These are phyloP conservation scores for Tipula lateralis DNA, from an alignment of 2,888 invertebrate genomes.

Conservation along the genomic window DNA sequence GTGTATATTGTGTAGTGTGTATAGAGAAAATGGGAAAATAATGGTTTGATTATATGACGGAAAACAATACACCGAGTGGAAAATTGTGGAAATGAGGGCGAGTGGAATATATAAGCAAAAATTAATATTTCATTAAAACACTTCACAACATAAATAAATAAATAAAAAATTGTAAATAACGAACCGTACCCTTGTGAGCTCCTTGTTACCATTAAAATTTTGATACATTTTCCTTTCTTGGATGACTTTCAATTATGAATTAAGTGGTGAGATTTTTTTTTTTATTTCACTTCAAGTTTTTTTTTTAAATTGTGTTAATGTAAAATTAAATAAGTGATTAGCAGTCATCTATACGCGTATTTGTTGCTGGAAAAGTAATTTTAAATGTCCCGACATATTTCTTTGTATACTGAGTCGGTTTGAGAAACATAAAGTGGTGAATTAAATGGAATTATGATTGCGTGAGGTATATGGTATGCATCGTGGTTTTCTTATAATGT, in stretches of 20 bases:
- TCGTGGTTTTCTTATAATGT: no score
- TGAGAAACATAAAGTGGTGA: not conserved
- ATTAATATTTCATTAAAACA: slow-evolving; percentile 24
- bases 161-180: not conserved
- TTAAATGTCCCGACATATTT: not conserved
- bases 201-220: not conserved
- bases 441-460: not conserved
- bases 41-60: slow-evolving; percentile 12
- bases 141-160: not conserved
- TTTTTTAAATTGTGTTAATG: slow-evolving; percentile 16
- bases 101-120: not conserved
- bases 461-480: not conserved
- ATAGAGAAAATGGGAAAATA: not conserved
- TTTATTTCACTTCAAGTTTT: not conserved
- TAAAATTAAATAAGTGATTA: slow-evolving; percentile 24
- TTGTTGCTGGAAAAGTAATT: not conserved
- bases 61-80: slow-evolving; percentile 5
- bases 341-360: slow-evolving; percentile 3
- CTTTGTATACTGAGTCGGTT: not conserved
- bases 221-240: slow-evolving; percentile 19
- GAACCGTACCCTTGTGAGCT: slow-evolving; percentile 24
- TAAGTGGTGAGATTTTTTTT: slow-evolving; percentile 13
- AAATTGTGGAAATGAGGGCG: not conserved
- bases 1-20: not conserved
- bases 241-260: slow-evolving; percentile 19